A percentile compares a stretch with the other conserved stretches of the same genome.
phyloP scores from a whole-genome alignment of 64 coral and sea anemone species.

The Acropora tenuis region DNA sequence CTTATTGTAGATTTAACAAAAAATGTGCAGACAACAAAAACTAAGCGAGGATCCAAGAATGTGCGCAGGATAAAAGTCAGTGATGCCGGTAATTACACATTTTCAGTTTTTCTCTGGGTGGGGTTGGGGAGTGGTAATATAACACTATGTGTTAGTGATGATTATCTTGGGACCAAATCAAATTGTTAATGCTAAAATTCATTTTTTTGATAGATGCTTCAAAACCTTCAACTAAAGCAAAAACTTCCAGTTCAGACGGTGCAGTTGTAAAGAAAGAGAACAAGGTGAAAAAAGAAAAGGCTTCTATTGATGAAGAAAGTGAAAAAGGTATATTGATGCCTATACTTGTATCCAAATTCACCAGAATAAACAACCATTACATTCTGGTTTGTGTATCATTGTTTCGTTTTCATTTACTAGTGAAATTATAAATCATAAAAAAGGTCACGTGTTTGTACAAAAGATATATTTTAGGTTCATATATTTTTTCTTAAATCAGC shows the following conservation, averaged over 20 bases:
- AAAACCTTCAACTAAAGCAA: background rate
- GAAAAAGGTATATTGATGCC: slow-evolving; percentile 26
- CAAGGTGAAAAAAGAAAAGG: slow-evolving; percentile 63
- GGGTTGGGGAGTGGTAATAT: too few species aligned
- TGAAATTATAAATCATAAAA: too few species aligned
- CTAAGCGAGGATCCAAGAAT: slow-evolving; percentile 69
- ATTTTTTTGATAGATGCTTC: background rate
- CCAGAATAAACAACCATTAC: too few species aligned
- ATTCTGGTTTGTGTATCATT: too few species aligned
- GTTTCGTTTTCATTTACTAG: too few species aligned
- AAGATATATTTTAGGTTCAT: too few species aligned
- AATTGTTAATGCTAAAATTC: too few species aligned
- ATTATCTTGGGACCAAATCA: too few species aligned
- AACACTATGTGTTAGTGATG: too few species aligned
- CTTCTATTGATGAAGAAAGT: slow-evolving; percentile 33
- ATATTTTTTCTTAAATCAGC: too few species aligned
- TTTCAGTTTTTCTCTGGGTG: background rate
- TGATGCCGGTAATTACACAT: slow-evolving; percentile 38
- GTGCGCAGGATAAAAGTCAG: slow-evolving; percentile 45
- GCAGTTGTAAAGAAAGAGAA: slow-evolving; percentile 8
- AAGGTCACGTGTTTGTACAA: too few species aligned
- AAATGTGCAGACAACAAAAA: slow-evolving; percentile 57
- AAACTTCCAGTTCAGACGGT: background rate
- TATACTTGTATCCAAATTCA: background rate
- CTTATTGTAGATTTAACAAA: slow-evolving; percentile 65